Conservation (phyloP, 2,797 vertebrate genomes). For the Rhadinocentrus ornatus region DNA sequence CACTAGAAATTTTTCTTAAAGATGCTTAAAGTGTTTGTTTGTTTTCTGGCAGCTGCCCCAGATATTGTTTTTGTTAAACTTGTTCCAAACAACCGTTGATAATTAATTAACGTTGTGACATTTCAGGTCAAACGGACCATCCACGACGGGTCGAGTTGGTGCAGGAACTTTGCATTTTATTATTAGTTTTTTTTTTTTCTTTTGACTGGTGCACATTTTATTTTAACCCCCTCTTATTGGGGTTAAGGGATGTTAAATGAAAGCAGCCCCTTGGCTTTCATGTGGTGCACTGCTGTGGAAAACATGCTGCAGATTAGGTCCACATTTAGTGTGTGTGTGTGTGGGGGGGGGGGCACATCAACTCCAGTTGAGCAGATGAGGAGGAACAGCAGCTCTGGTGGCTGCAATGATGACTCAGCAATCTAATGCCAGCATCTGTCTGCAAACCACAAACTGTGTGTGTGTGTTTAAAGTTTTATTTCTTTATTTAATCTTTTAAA, state of each 20-base stretch:
- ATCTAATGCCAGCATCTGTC: slow-evolving; percentile 57
- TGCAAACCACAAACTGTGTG: slow-evolving; percentile 43
- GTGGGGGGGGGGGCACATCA: slow-evolving; percentile 58
- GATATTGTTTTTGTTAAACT: slow-evolving; percentile 1
- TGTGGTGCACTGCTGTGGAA: slow-evolving; percentile 73
- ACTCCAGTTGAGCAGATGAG: slow-evolving; percentile 64
- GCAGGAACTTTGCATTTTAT: not conserved
- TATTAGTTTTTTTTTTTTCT: slow-evolving; percentile 27
- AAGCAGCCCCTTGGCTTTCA: slow-evolving; percentile 61
- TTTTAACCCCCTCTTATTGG: slow-evolving; percentile 43
- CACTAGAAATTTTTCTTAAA: slow-evolving; percentile 19
- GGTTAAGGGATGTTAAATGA: slow-evolving; percentile 59
- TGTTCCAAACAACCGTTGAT: slow-evolving; percentile 31
- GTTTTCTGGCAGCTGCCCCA: slow-evolving; percentile 26
- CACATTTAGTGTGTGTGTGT: slow-evolving; percentile 51
- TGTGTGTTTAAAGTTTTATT: slow-evolving; percentile 16
- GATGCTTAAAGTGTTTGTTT: slow-evolving; percentile 9
- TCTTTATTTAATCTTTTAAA: too few relatives aligned
- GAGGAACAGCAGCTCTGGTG: slow-evolving; percentile 58
- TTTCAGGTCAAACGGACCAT: not conserved
- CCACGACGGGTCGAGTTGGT: not conserved
- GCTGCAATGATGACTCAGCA: slow-evolving; percentile 77
- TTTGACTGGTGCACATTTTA: slow-evolving; percentile 43
- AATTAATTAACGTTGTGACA: not conserved
- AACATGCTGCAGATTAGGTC: slow-evolving; percentile 65